Conservation (phyloP, 2,888 invertebrate species). For the Synergus itoensis region DNA sequence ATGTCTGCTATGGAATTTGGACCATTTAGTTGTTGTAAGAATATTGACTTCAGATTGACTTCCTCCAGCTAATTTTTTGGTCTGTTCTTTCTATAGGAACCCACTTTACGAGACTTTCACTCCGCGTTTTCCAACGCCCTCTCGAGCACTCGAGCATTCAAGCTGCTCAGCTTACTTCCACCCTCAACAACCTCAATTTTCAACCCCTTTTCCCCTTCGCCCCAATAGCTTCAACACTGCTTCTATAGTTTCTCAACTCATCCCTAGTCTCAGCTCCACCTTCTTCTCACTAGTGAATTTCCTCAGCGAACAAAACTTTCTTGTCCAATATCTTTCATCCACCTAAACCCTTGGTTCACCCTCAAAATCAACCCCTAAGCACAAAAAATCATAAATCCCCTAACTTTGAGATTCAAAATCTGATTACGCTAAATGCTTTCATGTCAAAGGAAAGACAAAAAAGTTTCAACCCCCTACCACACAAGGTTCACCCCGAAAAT, state of each 20-base stretch:
- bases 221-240: no score
- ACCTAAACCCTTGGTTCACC: no score
- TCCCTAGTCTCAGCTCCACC: conserved; percentile 6
- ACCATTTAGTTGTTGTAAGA: neutral
- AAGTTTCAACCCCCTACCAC: no score
- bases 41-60: neutral
- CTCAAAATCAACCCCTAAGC: no score
- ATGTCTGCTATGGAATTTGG: neutral
- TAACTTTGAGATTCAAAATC: no score
- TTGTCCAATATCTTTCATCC: no score
- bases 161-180: conserved; percentile 57
- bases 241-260: conserved; percentile 30
- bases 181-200: conserved; percentile 36
- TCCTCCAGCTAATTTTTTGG: neutral
- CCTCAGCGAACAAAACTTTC: neutral
- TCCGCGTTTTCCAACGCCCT: conserved; percentile 40
- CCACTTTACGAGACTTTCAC: neutral
- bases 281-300: neutral
- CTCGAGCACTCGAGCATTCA: conserved; percentile 58
- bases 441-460: no score
- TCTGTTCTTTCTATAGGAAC: neutral
- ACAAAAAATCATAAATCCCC: no score
- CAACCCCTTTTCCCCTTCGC: conserved; percentile 31
- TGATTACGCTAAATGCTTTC: no score
- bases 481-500: no score